Evolutionary conservation across 2,888 invertebrate genomes (phyloP).

Genomic region (Brachyptera risi): DNA sequence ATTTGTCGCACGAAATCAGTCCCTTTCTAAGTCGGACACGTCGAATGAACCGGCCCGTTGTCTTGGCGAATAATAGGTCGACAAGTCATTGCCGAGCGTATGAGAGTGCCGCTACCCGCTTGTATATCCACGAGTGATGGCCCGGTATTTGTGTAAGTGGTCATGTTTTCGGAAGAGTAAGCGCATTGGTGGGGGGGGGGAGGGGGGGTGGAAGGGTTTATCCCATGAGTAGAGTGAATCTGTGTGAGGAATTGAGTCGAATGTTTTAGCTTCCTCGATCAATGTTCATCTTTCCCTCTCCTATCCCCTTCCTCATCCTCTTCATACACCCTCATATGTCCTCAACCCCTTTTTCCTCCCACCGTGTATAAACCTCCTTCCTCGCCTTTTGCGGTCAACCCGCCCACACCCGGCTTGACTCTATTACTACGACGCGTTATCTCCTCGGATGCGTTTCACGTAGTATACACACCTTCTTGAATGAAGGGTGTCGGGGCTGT

Average conservation of each 20-base stretch:
- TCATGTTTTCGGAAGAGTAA: constrained; percentile 26
- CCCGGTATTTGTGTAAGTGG: constrained; percentile 35
- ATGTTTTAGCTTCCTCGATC: constrained; percentile 30
- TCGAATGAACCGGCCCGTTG: too few species aligned
- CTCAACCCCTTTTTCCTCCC: constrained; percentile 23
- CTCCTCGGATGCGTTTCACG: too few species aligned
- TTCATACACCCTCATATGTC: constrained; percentile 18
- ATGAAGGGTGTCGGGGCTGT: too few species aligned
- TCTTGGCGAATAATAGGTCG: too few species aligned
- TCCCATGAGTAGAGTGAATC: constrained; percentile 34
- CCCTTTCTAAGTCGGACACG: too few species aligned
- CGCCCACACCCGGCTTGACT: constrained; percentile 36
- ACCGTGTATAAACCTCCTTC: not conserved
- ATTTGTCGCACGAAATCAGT: too few species aligned
- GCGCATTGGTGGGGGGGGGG: constrained; percentile 32
- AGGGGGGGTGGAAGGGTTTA: constrained; percentile 38
- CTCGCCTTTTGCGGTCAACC: constrained; percentile 2
- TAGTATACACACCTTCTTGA: too few species aligned
- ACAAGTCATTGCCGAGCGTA: too few species aligned
- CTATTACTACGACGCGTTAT: too few species aligned
- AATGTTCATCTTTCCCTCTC: constrained; percentile 39
- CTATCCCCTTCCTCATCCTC: constrained; percentile 26
- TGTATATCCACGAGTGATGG: too few species aligned
- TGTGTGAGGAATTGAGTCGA: constrained; percentile 20
- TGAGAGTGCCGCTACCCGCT: too few species aligned